Evolutionary conservation across 2,113 vertebrate species (phyloP).

Genomic region (Cheirogaleus medius): DNA sequence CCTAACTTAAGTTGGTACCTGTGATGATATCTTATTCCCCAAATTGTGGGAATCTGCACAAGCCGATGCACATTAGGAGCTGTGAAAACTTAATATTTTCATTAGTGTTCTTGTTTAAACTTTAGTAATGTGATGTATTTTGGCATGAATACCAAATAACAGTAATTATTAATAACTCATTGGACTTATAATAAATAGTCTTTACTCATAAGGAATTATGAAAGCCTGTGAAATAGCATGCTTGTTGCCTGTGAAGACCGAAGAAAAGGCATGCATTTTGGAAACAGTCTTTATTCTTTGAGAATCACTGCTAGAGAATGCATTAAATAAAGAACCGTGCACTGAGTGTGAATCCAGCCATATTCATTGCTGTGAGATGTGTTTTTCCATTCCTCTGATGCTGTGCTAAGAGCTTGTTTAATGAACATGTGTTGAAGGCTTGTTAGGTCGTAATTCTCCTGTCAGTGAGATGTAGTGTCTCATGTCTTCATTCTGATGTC

Average conservation of each 20-base stretch:
- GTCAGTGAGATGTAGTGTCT: not conserved
- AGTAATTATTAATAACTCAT: not conserved
- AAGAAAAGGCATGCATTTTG: not conserved
- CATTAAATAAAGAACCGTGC: not conserved
- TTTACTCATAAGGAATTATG: not conserved
- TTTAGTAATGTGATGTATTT: not conserved
- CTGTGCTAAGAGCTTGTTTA: not conserved
- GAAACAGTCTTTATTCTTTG: not conserved
- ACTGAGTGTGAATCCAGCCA: not conserved
- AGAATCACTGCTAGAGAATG: not conserved
- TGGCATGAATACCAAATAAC: not conserved
- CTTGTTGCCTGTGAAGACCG: not conserved
- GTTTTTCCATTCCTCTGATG: not conserved
- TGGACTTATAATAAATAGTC: not conserved
- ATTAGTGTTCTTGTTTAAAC: not conserved
- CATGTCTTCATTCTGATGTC: conserved; percentile 33
- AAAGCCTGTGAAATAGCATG: not conserved
- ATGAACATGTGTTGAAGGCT: not conserved
- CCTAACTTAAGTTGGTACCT: not conserved
- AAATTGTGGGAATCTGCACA: not conserved
- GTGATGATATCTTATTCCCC: not conserved
- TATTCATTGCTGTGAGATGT: not conserved
- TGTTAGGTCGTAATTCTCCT: not conserved
- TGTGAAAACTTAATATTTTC: not conserved
- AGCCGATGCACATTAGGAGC: not conserved